Conservation (phyloP, 2,888 invertebrate species). For the Himalopsyche anomala region DNA sequence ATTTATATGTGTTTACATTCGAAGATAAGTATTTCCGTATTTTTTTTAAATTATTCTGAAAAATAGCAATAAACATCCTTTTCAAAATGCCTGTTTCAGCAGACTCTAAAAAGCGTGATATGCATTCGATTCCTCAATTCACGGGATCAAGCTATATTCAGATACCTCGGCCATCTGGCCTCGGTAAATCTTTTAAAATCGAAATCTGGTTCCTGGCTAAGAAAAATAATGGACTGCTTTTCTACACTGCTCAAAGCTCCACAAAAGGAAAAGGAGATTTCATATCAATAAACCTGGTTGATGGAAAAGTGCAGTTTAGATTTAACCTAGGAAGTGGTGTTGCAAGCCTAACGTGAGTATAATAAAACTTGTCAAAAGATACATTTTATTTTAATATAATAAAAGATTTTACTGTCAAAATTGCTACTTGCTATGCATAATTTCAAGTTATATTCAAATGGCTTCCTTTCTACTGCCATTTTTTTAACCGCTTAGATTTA, state of each 20-base stretch:
- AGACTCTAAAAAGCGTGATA: slow-evolving; percentile 53
- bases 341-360: slow-evolving; percentile 80
- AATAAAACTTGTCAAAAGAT: background rate
- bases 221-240: slow-evolving; percentile 85
- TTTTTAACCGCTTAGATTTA: too few species aligned
- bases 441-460: background rate
- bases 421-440: background rate
- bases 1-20: too few species aligned
- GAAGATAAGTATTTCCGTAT: background rate
- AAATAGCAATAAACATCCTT: slow-evolving; percentile 1
- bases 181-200: slow-evolving; percentile 85
- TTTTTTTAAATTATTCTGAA: background rate
- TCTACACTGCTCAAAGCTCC: slow-evolving; percentile 90
- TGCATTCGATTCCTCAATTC: slow-evolving; percentile 82
- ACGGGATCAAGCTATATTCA: slow-evolving; percentile 87
- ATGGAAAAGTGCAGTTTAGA: slow-evolving; percentile 89
- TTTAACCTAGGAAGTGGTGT: slow-evolving; percentile 94
- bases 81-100: slow-evolving; percentile 39
- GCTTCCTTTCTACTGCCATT: too few species aligned
- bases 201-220: slow-evolving; percentile 91
- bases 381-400: background rate
- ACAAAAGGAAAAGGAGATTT: slow-evolving; percentile 90
- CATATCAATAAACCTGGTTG: slow-evolving; percentile 87
- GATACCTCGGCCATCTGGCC: slow-evolving; percentile 84
- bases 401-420: background rate